Conservation (phyloP, 1,140 invertebrate genomes). For the Drosophila sp. region DNA sequence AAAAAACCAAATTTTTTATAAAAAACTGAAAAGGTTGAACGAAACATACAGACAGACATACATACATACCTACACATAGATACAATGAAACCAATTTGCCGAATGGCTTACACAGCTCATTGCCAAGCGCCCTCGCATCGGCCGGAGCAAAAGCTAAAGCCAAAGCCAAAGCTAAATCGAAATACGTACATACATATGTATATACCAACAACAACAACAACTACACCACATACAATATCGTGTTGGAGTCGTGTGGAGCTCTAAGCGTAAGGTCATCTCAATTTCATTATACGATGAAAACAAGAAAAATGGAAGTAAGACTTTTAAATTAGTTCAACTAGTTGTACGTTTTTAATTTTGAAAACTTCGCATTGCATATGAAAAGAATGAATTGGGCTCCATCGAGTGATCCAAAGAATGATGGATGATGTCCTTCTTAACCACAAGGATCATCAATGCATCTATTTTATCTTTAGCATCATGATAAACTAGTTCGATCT, state of each 20-base stretch:
- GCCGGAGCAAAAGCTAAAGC: constrained; percentile 7
- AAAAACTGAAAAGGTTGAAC: constrained; percentile 16
- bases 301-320: constrained; percentile 6
- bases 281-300: constrained; percentile 10
- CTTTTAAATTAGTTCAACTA: neutral
- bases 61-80: constrained; percentile 6
- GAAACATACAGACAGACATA: constrained; percentile 9
- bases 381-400: neutral
- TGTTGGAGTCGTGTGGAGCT: constrained; percentile 12
- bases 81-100: constrained; percentile 24
- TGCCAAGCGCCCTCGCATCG: constrained; percentile 21
- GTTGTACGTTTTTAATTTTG: neutral
- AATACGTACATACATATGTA: neutral
- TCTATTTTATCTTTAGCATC: too few relatives aligned
- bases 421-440: too few relatives aligned
- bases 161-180: constrained; percentile 15
- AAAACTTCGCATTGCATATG: neutral
- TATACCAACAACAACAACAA: neutral
- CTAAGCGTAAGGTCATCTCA: constrained; percentile 10
- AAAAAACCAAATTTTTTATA: constrained; percentile 15
- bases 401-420: too few relatives aligned
- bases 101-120: constrained; percentile 20
- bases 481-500: too few relatives aligned
- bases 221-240: neutral
- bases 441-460: neutral